A percentile compares a stretch with the other conserved stretches of the same genome.
phyloP scores from a whole-genome alignment of 2,888 invertebrate genomes.

The Mactromeris polynyma region DNA sequence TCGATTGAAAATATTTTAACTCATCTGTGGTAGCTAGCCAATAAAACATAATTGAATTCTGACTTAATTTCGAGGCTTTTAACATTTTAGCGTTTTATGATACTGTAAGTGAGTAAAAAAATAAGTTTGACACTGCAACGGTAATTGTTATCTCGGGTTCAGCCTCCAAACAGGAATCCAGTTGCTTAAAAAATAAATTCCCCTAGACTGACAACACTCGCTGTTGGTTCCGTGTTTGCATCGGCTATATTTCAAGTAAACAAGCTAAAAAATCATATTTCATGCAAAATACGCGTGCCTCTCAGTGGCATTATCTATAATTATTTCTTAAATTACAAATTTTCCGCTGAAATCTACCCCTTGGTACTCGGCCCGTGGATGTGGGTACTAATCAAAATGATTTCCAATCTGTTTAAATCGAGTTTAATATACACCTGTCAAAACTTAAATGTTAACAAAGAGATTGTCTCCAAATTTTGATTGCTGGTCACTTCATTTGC shows the following conservation, averaged over 20 bases:
- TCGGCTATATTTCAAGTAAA: neutral
- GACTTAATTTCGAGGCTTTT: too few species aligned
- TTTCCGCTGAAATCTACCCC: slow-evolving; percentile 43
- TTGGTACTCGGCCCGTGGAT: slow-evolving; percentile 19
- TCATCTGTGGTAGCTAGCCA: too few species aligned
- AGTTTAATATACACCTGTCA: slow-evolving; percentile 58
- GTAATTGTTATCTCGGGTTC: too few species aligned
- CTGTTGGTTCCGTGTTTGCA: neutral
- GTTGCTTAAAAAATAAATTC: too few species aligned
- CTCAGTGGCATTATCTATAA: slow-evolving; percentile 34
- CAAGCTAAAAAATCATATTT: slow-evolving; percentile 30
- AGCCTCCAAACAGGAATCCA: too few species aligned
- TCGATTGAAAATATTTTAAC: too few species aligned
- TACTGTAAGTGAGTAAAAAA: too few species aligned
- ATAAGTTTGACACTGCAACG: too few species aligned
- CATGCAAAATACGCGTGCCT: slow-evolving; percentile 57
- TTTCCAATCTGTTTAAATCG: slow-evolving; percentile 48
- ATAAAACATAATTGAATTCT: too few species aligned
- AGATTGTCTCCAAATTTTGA: slow-evolving; percentile 18
- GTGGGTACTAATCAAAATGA: slow-evolving; percentile 33
- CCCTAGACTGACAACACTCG: too few species aligned
- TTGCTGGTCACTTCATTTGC: slow-evolving; percentile 57
- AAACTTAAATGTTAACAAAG: slow-evolving; percentile 47
- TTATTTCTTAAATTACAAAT: slow-evolving; percentile 66
- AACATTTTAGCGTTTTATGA: too few species aligned